phyloP scores from a whole-genome alignment of 2,888 invertebrate genomes.

The Hirtodrosophila duncani region DNA sequence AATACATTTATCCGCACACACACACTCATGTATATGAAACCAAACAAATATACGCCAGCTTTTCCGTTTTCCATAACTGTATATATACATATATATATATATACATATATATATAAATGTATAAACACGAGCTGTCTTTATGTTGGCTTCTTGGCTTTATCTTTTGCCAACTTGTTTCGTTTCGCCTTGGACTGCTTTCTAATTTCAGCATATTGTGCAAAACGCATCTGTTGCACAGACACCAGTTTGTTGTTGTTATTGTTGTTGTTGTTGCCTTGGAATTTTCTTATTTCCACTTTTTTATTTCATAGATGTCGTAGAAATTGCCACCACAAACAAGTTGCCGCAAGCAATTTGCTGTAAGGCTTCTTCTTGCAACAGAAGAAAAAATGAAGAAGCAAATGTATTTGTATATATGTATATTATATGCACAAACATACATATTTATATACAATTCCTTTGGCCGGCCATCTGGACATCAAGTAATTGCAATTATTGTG shows the following conservation, averaged over 20 bases:
- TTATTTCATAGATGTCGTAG: constrained; percentile 32
- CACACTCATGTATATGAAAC: constrained; percentile 1
- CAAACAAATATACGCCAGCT: too few relatives aligned
- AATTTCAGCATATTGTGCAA: constrained; percentile 51
- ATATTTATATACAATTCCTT: background rate
- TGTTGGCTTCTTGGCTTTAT: constrained; percentile 13
- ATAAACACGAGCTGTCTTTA: constrained; percentile 29
- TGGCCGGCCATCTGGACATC: constrained; percentile 31
- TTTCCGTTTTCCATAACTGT: too few relatives aligned
- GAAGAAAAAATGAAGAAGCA: background rate
- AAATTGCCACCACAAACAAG: constrained; percentile 42
- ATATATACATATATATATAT: background rate
- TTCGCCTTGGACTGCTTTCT: constrained; percentile 11
- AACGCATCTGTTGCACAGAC: constrained; percentile 67
- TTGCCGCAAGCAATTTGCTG: constrained; percentile 51
- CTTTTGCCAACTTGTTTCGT: constrained; percentile 39
- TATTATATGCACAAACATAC: constrained; percentile 4
- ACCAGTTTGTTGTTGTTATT: constrained; percentile 31
- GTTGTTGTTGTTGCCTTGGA: too few relatives aligned
- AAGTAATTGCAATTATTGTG: constrained; percentile 64
- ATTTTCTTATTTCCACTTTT: constrained; percentile 2
- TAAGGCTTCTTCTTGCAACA: constrained; percentile 17
- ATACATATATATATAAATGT: constrained; percentile 33
- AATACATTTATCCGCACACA: constrained; percentile 1
- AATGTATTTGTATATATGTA: constrained; percentile 8